These are phyloP conservation scores for Rafetus swinhoei DNA, from an alignment of 2,113 vertebrate genomes.

Conservation along the genomic window DNA sequence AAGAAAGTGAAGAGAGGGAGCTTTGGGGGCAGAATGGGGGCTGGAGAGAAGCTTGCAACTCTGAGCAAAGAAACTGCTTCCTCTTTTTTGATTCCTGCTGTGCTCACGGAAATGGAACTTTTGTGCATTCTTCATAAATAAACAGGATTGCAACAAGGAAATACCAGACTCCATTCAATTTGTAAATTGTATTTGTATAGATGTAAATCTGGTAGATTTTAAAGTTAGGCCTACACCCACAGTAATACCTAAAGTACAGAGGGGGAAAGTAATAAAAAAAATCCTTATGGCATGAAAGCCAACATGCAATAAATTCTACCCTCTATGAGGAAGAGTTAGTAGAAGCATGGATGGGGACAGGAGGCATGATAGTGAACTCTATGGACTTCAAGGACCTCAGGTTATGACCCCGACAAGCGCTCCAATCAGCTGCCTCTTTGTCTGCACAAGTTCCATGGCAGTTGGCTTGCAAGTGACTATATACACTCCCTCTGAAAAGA, in stretches of 20 bases:
- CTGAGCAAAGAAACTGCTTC: neutral
- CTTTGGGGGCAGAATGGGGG: neutral
- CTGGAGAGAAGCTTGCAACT: neutral
- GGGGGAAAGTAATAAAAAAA: neutral
- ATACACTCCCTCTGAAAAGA: conserved; percentile 1
- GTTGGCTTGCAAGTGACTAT: neutral
- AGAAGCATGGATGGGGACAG: neutral
- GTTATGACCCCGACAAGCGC: neutral
- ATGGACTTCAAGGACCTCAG: neutral
- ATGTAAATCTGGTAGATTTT: neutral
- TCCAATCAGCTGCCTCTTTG: neutral
- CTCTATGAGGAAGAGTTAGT: neutral
- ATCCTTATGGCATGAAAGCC: neutral
- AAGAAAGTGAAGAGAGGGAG: neutral
- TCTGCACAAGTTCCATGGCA: neutral
- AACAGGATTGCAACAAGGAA: neutral
- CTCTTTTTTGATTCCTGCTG: neutral
- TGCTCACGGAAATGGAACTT: neutral
- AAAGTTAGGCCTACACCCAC: neutral
- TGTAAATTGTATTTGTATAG: neutral
- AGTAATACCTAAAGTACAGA: neutral
- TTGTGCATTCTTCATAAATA: neutral
- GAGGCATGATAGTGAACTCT: neutral
- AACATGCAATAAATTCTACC: neutral
- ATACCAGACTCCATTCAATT: neutral